Conservation (phyloP, 2,888 invertebrate species). For the Pheosia tremula region DNA sequence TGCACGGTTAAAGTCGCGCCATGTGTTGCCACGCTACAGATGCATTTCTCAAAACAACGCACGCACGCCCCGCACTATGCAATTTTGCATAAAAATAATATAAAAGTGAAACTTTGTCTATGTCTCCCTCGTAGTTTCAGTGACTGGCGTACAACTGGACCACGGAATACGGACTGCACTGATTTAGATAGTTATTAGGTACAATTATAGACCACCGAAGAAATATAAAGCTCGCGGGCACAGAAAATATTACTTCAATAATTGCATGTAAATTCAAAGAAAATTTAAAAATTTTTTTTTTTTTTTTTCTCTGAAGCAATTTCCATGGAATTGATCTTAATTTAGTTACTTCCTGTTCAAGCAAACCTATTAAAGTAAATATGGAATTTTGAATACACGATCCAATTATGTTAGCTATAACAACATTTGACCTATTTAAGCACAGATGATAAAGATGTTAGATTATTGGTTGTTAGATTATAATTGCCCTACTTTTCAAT, state of each 20-base stretch:
- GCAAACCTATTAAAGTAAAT: constrained; percentile 51
- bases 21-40: constrained; percentile 59
- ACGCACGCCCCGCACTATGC: constrained; percentile 54
- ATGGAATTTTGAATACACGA: constrained; percentile 54
- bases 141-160: constrained; percentile 8
- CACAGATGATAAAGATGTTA: too few species aligned
- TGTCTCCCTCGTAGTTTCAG: constrained; percentile 23
- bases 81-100: constrained; percentile 57
- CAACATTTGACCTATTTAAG: too few species aligned
- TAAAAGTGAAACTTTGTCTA: constrained; percentile 5
- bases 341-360: constrained; percentile 41
- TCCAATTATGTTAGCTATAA: constrained; percentile 54
- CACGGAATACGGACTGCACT: too few species aligned
- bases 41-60: constrained; percentile 59
- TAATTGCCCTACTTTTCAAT: too few species aligned
- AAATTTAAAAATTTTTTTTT: background rate
- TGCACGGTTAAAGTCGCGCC: constrained; percentile 37
- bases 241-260: too few species aligned
- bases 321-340: background rate
- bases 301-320: background rate
- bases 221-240: too few species aligned
- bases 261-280: too few species aligned
- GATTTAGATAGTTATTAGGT: too few species aligned
- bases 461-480: too few species aligned
- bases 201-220: too few species aligned